Evolutionary conservation across 1,140 invertebrate genomes (phyloP).

Genomic region (Octopus sinensis): DNA sequence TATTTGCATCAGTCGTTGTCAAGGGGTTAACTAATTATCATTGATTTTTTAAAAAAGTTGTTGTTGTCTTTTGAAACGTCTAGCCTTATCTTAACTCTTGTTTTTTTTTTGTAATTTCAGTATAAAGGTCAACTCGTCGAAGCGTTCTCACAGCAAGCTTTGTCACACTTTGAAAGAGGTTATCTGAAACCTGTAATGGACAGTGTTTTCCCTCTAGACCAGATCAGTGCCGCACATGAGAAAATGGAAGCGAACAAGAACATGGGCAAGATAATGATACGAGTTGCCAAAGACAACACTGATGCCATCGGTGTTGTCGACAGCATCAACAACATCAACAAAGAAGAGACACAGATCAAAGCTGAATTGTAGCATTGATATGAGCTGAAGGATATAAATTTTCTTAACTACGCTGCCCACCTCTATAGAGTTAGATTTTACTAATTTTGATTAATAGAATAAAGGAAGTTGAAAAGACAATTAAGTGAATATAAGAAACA

Average conservation of each 20-base stretch:
- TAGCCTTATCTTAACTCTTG: not conserved
- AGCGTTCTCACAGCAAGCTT: conserved; percentile 32
- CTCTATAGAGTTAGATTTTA: too few relatives aligned
- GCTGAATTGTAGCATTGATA: too few relatives aligned
- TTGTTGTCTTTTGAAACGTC: not conserved
- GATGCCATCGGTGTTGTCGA: not conserved
- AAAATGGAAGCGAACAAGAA: conserved; percentile 52
- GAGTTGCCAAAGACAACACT: conserved; percentile 29
- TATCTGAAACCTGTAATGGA: conserved; percentile 46
- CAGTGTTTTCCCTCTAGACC: conserved; percentile 40
- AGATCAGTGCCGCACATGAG: conserved; percentile 46
- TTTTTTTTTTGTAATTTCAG: conserved; percentile 38
- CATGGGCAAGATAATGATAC: conserved; percentile 50
- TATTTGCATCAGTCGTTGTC: too few relatives aligned
- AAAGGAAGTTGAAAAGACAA: too few relatives aligned
- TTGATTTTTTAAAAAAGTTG: too few relatives aligned
- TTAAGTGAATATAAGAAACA: too few relatives aligned
- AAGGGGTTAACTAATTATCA: too few relatives aligned
- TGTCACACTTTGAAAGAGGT: conserved; percentile 42
- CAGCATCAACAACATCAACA: too few relatives aligned
- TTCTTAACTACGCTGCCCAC: too few relatives aligned
- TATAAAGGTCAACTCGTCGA: conserved; percentile 46
- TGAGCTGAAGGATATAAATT: too few relatives aligned
- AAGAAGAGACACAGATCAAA: too few relatives aligned
- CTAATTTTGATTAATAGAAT: too few relatives aligned